Conservation (phyloP, 2,797 vertebrate species). For the Neosalanx taihuensis region DNA sequence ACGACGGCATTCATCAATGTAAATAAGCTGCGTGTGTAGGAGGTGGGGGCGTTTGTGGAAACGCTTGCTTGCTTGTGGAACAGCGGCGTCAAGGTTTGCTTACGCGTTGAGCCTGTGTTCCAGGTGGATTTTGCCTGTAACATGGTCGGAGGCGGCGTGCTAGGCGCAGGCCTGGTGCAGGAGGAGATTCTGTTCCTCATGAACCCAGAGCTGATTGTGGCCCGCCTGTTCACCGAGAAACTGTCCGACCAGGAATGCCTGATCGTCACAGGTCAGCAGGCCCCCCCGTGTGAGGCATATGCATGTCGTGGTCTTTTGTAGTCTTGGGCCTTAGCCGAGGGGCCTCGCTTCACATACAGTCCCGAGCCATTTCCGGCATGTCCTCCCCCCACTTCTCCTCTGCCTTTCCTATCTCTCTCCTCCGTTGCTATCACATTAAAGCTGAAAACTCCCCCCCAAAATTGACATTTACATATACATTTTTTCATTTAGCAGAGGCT, state of each 20-base stretch:
- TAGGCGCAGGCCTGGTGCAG: slow-evolving; percentile 68
- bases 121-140: slow-evolving; percentile 73
- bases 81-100: neutral
- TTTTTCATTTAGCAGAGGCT: too few relatives aligned
- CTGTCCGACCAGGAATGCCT: slow-evolving; percentile 65
- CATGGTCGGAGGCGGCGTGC: slow-evolving; percentile 68
- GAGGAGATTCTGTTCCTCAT: slow-evolving; percentile 76
- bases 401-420: neutral
- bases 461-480: too few relatives aligned
- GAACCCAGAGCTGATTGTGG: slow-evolving; percentile 72
- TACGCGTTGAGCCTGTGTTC: neutral
- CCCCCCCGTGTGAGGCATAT: neutral
- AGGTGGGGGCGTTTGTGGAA: neutral
- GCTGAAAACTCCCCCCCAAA: too few relatives aligned
- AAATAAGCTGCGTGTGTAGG: neutral
- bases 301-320: neutral
- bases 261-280: slow-evolving; percentile 58
- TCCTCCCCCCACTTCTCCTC: neutral
- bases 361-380: neutral
- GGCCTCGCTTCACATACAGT: neutral
- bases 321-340: neutral
- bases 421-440: too few relatives aligned
- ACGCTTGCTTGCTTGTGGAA: too few relatives aligned
- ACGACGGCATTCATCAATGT: neutral
- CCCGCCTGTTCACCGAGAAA: slow-evolving; percentile 73